These are phyloP conservation scores for Acanthaster planci DNA, from an alignment of 35 echinoderm and acorn worm species.

Conservation along the genomic window DNA sequence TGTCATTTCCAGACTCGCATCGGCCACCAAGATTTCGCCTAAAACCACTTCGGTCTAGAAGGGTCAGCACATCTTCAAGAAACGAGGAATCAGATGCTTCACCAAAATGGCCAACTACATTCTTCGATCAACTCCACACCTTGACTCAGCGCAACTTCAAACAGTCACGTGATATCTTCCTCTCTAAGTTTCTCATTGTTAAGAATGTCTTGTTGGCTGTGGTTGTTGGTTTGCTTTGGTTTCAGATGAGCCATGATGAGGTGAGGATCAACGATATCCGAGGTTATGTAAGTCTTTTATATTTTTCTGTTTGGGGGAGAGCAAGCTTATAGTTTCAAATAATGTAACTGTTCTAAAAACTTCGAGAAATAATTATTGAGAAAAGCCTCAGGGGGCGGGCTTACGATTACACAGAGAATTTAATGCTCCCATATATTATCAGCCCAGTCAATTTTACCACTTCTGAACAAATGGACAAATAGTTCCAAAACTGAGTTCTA, in stretches of 20 bases:
- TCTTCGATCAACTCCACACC: conserved; percentile 46
- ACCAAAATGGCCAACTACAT: conserved; percentile 58
- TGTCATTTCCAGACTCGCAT: background rate
- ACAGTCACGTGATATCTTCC: conserved; percentile 43
- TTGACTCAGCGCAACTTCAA: conserved; percentile 58
- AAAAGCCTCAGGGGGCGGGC: too few relatives aligned
- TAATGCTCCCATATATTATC: too few relatives aligned
- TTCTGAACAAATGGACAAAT: too few relatives aligned
- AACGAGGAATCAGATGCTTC: background rate
- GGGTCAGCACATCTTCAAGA: background rate
- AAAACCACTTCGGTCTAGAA: background rate
- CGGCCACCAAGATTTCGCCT: too few relatives aligned
- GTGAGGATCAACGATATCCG: conserved; percentile 48
- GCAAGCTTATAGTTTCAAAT: too few relatives aligned
- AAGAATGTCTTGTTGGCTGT: conserved; percentile 38
- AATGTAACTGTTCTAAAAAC: too few relatives aligned
- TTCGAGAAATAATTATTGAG: too few relatives aligned
- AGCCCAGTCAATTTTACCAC: too few relatives aligned
- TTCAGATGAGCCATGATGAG: conserved; percentile 41
- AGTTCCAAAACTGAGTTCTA: too few relatives aligned
- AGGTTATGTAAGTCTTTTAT: conserved; percentile 54
- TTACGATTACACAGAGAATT: too few relatives aligned
- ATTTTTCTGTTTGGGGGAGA: conserved; percentile 25
- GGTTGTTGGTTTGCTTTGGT: conserved; percentile 65
- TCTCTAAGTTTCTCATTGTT: conserved; percentile 52